phyloP scores from a whole-genome alignment of 2,888 invertebrate genomes.

The Anarsia innoxiella region DNA sequence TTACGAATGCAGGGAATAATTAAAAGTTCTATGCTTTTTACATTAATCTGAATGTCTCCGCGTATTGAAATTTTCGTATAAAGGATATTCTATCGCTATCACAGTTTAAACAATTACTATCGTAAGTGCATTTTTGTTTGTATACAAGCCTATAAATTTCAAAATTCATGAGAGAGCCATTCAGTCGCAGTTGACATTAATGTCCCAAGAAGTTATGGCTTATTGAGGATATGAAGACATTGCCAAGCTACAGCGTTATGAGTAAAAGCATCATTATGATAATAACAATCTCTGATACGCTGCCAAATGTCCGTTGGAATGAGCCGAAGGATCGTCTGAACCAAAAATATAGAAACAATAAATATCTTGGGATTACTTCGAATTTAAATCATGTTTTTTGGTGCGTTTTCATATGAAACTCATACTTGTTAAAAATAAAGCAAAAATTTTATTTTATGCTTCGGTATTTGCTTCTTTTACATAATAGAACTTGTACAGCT shows the following conservation, averaged over 20 bases:
- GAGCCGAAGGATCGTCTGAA: conserved; percentile 43
- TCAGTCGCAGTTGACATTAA: conserved; percentile 44
- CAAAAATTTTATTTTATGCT: conserved; percentile 28
- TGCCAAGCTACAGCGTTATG: conserved; percentile 59
- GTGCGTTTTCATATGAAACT: no score
- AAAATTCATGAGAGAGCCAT: conserved; percentile 34
- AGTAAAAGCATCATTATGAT: conserved; percentile 58
- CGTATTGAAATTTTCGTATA: not conserved
- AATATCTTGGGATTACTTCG: conserved; percentile 33
- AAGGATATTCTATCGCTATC: conserved; percentile 16
- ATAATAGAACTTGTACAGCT: not conserved
- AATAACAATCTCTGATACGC: conserved; percentile 58
- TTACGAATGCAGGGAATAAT: conserved; percentile 49
- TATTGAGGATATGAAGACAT: conserved; percentile 54
- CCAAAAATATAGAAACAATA: conserved; percentile 49
- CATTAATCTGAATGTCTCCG: not conserved
- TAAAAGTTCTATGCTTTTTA: conserved; percentile 35
- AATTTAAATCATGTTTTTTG: conserved; percentile 40
- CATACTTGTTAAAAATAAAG: no score
- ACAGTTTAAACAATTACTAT: conserved; percentile 18
- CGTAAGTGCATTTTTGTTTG: no score
- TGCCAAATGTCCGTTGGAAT: conserved; percentile 62
- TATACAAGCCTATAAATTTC: conserved; percentile 31
- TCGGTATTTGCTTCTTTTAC: not conserved
- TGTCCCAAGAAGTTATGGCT: conserved; percentile 48